A percentile compares a stretch with the other conserved stretches of the same genome.
Evolutionary conservation across 2,888 invertebrate species (phyloP).

Genomic region (Fragum fragum): DNA sequence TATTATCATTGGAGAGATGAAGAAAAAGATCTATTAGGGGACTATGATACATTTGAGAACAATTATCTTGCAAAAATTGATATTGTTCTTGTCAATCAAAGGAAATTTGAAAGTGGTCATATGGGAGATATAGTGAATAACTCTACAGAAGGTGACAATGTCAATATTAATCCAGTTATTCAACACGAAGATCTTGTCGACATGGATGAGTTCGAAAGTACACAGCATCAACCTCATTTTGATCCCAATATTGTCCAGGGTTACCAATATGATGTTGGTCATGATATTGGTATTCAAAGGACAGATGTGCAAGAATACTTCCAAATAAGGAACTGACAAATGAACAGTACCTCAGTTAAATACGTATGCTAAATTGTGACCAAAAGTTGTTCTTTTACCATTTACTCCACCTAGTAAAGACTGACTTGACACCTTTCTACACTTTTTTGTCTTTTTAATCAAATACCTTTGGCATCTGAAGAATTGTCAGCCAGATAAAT

Average conservation of each 20-base stretch:
- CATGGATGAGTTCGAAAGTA: slow-evolving; percentile 13
- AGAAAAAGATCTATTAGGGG: no score
- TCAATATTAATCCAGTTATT: slow-evolving; percentile 29
- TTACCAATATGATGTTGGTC: slow-evolving; percentile 53
- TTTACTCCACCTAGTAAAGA: slow-evolving; percentile 49
- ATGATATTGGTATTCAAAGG: no score
- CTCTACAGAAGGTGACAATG: background rate
- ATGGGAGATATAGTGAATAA: slow-evolving; percentile 1
- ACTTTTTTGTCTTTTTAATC: slow-evolving; percentile 48
- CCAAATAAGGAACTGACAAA: slow-evolving; percentile 34
- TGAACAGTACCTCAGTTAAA: slow-evolving; percentile 37
- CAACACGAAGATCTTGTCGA: slow-evolving; percentile 38
- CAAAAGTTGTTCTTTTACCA: slow-evolving; percentile 59
- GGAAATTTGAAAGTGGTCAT: slow-evolving; percentile 15
- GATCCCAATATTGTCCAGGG: no score
- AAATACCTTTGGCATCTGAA: slow-evolving; percentile 39
- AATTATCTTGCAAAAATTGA: no score
- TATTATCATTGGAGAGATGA: slow-evolving; percentile 78
- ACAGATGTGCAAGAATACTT: slow-evolving; percentile 19
- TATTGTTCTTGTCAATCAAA: no score
- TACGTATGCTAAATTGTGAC: slow-evolving; percentile 55
- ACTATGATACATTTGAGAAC: no score
- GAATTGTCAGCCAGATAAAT: slow-evolving; percentile 49
- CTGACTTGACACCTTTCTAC: slow-evolving; percentile 37
- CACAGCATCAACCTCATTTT: no score